These are phyloP conservation scores for Sesia bembeciformis DNA, from an alignment of 2,888 invertebrate species.

Conservation along the genomic window DNA sequence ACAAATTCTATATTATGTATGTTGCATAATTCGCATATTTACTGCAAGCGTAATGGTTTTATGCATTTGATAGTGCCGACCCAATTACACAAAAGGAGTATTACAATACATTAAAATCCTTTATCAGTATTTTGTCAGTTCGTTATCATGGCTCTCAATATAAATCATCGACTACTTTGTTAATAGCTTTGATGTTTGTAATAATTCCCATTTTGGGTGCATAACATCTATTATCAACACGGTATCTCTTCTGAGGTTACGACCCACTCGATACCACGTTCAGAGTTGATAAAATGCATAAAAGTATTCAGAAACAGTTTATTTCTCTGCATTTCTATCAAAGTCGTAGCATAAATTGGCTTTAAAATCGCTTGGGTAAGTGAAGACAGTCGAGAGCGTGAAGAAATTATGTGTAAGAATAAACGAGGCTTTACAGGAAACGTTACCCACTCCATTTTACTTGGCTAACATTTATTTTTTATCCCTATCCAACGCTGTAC, in stretches of 20 bases:
- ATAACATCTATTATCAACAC: not conserved
- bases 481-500: not conserved
- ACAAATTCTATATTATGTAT: no score
- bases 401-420: constrained; percentile 33
- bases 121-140: not conserved
- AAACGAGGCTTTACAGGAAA: constrained; percentile 13
- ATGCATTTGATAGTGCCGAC: constrained; percentile 6
- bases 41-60: constrained; percentile 4
- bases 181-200: not conserved
- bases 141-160: not conserved
- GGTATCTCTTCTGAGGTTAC: not conserved
- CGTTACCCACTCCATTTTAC: not conserved
- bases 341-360: constrained; percentile 34
- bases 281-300: constrained; percentile 13
- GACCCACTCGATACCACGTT: constrained; percentile 9
- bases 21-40: constrained; percentile 4
- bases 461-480: not conserved
- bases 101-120: not conserved
- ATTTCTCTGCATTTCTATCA: constrained; percentile 25
- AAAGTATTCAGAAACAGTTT: constrained; percentile 21
- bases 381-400: constrained; percentile 30
- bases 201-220: not conserved
- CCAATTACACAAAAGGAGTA: not conserved
- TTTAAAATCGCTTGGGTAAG: constrained; percentile 32
- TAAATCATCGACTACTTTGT: not conserved